Evolutionary conservation across 2,888 invertebrate genomes (phyloP), one percentile per base, ranked within the genome.

Genomic region (Mycalesis mineus): DNA sequence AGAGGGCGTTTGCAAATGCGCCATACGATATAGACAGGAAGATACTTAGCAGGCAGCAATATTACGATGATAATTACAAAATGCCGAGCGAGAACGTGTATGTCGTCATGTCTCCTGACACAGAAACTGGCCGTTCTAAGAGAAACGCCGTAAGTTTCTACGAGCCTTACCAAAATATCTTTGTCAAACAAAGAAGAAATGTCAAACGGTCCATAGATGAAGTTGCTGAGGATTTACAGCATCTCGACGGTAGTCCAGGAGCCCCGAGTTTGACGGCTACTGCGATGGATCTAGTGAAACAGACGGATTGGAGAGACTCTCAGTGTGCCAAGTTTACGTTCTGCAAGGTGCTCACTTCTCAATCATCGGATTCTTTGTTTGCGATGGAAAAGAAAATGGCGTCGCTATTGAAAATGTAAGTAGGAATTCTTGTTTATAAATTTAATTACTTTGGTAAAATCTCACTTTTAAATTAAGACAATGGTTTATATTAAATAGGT

Each of bases 331-430:
- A 95, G 75, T 92, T 91, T 69, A 91, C 95, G 64, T 95, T 95
- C 82, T 95, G 95, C 78, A 93, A 94, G 70, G 93, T 94, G 42
- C 93, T 95, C 90, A 84, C 93, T 40, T 90, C 92, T 58, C 94
- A 94, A 68, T 87, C 92, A 51, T 91, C 92, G 1, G 95, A 95
- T 73, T 93, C 94, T 29, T 84, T 93, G 61, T 91, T 93, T 65
- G 87, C 93, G 42, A 95, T 95, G 95, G 95, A 95, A 84, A 95
- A 95, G 85, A 94, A 94, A 77, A 95, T 95, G 93, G 92, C 93
- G 70, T 91, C 92, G 49, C 88, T 95, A 70, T 82, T 95, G 55
- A 91, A 92, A 76, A 91, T 93, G 95, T 95, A 85, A 95, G 94
- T 93, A 80, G 28, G 1, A 11, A 44, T 28, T 13, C 22, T 13